phyloP scores from a whole-genome alignment of 2,888 invertebrate genomes.

The Limnephilus rhombicus region DNA sequence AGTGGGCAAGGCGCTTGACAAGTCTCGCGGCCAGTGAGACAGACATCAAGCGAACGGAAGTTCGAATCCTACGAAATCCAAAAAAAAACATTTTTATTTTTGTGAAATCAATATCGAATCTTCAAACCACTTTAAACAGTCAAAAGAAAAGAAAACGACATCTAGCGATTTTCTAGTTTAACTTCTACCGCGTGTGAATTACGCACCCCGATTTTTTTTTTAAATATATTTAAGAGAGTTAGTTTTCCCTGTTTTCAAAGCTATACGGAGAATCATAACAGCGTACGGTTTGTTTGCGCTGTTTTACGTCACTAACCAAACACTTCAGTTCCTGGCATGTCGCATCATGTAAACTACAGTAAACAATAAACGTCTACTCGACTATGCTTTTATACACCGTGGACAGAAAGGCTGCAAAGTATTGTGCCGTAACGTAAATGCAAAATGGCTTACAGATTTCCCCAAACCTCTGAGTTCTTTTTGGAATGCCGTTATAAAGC shows the following conservation, averaged over 20 bases:
- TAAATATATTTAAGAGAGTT: too few relatives aligned
- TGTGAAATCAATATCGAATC: too few relatives aligned
- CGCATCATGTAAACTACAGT: neutral
- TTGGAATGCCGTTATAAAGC: neutral
- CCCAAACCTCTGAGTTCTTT: neutral
- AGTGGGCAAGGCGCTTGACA: too few relatives aligned
- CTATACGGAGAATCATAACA: neutral
- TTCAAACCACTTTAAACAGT: too few relatives aligned
- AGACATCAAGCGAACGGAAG: too few relatives aligned
- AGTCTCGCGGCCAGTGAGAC: too few relatives aligned
- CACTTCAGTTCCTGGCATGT: neutral
- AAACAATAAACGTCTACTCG: neutral
- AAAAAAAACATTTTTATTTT: too few relatives aligned
- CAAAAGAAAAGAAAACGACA: too few relatives aligned
- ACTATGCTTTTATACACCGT: neutral
- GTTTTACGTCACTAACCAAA: neutral
- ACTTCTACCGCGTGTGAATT: too few relatives aligned
- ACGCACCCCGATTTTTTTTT: too few relatives aligned
- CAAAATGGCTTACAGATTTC: neutral
- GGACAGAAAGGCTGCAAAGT: neutral
- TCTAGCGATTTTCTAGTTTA: too few relatives aligned
- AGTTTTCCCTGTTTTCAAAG: neutral
- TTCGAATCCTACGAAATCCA: too few relatives aligned
- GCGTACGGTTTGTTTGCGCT: neutral
- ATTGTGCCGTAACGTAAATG: neutral